phyloP scores from a whole-genome alignment of 2,113 vertebrate species.

The Protobothrops flavoviridis region DNA sequence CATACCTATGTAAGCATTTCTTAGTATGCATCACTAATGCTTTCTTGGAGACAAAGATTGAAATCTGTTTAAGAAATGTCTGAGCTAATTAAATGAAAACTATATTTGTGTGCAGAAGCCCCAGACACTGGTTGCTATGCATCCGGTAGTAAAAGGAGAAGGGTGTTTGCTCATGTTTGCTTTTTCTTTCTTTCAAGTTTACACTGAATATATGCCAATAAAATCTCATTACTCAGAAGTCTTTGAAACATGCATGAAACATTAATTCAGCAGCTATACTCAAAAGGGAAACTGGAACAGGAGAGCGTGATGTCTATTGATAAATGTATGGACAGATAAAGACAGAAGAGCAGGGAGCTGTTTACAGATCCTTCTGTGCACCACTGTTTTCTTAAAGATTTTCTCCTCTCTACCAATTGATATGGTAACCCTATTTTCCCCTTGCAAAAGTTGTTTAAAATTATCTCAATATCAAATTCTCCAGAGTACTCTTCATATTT shows the following conservation, averaged over 20 bases:
- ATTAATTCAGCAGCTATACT: slow-evolving; percentile 41
- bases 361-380: slow-evolving; percentile 54
- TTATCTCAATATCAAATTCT: slow-evolving; percentile 51
- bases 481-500: neutral
- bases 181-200: slow-evolving; percentile 41
- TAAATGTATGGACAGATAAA: slow-evolving; percentile 12
- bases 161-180: slow-evolving; percentile 49
- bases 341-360: neutral
- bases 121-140: slow-evolving; percentile 57
- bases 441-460: slow-evolving; percentile 51
- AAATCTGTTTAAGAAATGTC: slow-evolving; percentile 63
- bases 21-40: slow-evolving; percentile 49
- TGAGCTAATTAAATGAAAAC: slow-evolving; percentile 70
- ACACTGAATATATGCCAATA: slow-evolving; percentile 55
- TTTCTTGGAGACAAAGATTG: slow-evolving; percentile 55
- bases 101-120: slow-evolving; percentile 63
- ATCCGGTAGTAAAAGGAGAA: slow-evolving; percentile 57
- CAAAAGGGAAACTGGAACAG: slow-evolving; percentile 21
- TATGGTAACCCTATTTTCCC: slow-evolving; percentile 36
- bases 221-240: slow-evolving; percentile 59
- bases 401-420: slow-evolving; percentile 40
- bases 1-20: neutral
- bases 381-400: slow-evolving; percentile 39
- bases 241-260: slow-evolving; percentile 64
- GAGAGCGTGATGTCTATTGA: slow-evolving; percentile 37